phyloP scores from a whole-genome alignment of 2,113 vertebrate genomes.

The Tursiops truncatus region DNA sequence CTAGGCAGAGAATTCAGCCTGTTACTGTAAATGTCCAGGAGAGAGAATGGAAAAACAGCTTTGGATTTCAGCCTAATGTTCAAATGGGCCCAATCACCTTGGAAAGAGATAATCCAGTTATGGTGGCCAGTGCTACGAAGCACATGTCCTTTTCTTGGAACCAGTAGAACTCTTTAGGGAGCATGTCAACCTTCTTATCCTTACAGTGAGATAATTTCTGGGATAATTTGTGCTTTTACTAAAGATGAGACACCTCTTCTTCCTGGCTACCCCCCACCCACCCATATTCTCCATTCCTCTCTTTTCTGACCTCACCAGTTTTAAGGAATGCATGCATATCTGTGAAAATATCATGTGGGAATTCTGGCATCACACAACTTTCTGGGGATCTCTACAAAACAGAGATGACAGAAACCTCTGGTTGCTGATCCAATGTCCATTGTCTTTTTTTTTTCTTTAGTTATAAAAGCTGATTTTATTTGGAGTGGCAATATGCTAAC shows the following conservation, averaged over 20 bases:
- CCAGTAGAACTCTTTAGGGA: neutral
- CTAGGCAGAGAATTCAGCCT: slow-evolving; percentile 38
- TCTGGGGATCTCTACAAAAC: neutral
- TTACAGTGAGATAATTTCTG: neutral
- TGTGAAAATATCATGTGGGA: neutral
- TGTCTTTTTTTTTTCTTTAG: slow-evolving; percentile 11
- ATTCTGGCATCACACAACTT: neutral
- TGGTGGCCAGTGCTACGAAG: neutral
- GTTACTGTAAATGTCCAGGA: slow-evolving; percentile 50
- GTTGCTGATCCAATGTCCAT: neutral
- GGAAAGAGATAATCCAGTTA: neutral
- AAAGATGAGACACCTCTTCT: neutral
- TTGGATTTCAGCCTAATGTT: slow-evolving; percentile 52
- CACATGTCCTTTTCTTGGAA: neutral
- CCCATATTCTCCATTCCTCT: neutral
- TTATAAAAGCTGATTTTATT: slow-evolving; percentile 3
- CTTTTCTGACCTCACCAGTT: neutral
- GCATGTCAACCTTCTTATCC: neutral
- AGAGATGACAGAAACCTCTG: neutral
- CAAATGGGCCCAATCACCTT: neutral
- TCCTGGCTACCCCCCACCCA: neutral
- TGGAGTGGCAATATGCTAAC: neutral
- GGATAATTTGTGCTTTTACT: neutral
- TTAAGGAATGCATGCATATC: neutral
- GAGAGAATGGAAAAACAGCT: slow-evolving; percentile 27